These are phyloP conservation scores for Strigamia maritima DNA, from an alignment of 2,888 invertebrate genomes.

Conservation along the genomic window DNA sequence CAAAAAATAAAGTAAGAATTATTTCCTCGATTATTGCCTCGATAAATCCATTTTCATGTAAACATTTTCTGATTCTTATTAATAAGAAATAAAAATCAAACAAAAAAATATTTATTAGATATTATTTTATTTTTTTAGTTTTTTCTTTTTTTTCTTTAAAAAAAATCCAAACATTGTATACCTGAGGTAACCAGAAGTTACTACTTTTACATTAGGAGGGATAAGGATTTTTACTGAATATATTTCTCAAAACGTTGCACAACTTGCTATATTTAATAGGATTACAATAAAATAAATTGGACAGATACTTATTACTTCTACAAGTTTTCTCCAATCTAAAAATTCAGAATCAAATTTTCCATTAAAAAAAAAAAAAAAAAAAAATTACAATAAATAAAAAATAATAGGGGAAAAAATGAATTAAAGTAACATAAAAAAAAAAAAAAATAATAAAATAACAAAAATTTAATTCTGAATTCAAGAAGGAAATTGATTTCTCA, in stretches of 20 bases:
- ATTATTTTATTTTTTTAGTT: no score
- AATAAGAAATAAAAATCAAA: not conserved
- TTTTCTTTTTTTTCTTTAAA: not conserved
- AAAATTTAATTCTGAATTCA: conserved; percentile 15
- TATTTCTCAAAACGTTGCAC: not conserved
- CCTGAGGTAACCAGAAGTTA: conserved; percentile 15
- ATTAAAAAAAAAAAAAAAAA: not conserved
- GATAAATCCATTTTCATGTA: not conserved
- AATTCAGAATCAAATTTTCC: conserved; percentile 15
- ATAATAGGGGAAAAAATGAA: no score
- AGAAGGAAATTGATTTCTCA: not conserved
- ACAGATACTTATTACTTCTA: conserved; percentile 1
- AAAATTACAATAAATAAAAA: not conserved
- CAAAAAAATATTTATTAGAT: not conserved
- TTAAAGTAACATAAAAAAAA: no score
- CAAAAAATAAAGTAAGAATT: not conserved
- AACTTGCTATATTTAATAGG: conserved; percentile 15
- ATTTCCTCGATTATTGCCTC: not conserved
- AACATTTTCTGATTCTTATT: not conserved
- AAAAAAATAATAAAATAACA: not conserved
- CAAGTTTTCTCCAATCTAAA: not conserved
- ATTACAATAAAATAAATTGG: conserved; percentile 15
- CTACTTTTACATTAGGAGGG: conserved; percentile 15
- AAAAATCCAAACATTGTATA: not conserved
- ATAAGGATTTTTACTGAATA: conserved; percentile 18